Evolutionary conservation across 2,113 vertebrate genomes (phyloP).

Genomic region (Cynopterus brachyotis): DNA sequence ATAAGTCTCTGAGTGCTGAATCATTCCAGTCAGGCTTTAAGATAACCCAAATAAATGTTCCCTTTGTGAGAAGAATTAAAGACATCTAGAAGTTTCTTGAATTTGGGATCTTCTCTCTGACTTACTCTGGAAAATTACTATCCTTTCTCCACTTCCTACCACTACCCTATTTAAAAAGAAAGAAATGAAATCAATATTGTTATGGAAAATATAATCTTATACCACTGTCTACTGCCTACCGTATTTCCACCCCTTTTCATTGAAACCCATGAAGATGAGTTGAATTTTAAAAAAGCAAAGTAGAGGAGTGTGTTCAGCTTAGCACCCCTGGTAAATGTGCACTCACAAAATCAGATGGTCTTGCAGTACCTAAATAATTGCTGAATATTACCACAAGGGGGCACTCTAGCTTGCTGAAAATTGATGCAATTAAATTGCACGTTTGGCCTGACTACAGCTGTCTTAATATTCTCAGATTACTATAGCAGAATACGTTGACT

Average conservation of each 20-base stretch:
- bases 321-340: neutral
- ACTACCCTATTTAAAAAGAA: neutral
- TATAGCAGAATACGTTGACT: neutral
- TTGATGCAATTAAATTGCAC: neutral
- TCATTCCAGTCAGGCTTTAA: neutral
- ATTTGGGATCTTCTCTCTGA: neutral
- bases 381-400: conserved; percentile 55
- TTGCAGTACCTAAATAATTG: neutral
- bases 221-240: neutral
- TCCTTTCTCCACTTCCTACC: neutral
- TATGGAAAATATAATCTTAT: conserved; percentile 5
- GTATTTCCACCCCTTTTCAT: neutral
- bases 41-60: neutral
- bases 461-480: neutral
- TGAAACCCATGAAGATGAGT: neutral
- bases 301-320: neutral
- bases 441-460: neutral
- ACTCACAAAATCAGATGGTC: neutral
- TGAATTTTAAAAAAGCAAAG: neutral
- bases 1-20: neutral
- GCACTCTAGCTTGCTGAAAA: conserved; percentile 39
- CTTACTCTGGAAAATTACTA: neutral
- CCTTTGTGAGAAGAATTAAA: neutral
- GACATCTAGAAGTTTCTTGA: neutral
- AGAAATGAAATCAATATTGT: neutral